These are phyloP conservation scores for Spea multiplicata DNA, from an alignment of 2,113 vertebrate species.

Conservation along the genomic window DNA sequence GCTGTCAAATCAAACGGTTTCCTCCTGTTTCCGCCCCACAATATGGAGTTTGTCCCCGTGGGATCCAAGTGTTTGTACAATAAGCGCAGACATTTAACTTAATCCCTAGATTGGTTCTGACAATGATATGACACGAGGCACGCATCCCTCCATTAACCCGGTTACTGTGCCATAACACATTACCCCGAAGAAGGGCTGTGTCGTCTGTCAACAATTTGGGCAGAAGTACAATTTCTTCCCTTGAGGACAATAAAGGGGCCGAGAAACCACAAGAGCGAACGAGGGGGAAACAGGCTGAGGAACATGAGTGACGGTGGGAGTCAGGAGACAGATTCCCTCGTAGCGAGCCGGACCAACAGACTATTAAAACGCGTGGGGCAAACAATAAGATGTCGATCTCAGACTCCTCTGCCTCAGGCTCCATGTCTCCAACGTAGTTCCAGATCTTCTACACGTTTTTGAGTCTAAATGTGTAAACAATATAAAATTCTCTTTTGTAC, in stretches of 20 bases:
- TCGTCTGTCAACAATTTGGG: neutral
- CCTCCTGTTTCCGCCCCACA: constrained; percentile 3
- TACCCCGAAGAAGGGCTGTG: neutral
- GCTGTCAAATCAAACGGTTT: constrained; percentile 29
- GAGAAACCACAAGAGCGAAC: neutral
- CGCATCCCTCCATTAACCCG: constrained; percentile 10
- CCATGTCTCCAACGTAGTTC: no score
- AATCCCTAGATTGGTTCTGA: constrained; percentile 12
- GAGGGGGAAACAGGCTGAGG: no score
- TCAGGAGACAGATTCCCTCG: no score
- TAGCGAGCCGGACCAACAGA: no score
- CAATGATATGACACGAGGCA: constrained; percentile 1
- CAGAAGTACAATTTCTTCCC: neutral
- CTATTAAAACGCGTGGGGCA: no score
- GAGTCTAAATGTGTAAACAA: no score
- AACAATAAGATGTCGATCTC: no score
- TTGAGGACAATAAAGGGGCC: neutral
- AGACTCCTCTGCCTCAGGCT: no score
- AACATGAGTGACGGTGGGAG: no score
- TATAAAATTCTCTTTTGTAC: no score
- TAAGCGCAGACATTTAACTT: constrained; percentile 1
- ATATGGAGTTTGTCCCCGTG: neutral
- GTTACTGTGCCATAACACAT: neutral
- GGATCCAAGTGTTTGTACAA: constrained; percentile 2
- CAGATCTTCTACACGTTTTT: no score